Evolutionary conservation across 2,113 vertebrate genomes (phyloP).

Genomic region (Sinocyclocheilus rhinocerous): DNA sequence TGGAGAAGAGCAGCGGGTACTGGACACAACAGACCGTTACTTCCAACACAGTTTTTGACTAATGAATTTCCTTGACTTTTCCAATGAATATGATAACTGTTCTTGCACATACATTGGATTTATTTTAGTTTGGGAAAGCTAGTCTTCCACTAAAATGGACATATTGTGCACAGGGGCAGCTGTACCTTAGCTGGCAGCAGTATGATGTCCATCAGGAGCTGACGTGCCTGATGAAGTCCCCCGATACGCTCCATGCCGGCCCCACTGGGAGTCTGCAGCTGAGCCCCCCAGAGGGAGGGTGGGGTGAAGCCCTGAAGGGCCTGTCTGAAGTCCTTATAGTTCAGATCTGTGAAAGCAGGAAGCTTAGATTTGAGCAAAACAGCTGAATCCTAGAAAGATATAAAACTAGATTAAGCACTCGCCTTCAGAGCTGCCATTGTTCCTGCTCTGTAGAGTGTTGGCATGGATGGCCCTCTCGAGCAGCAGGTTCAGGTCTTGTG

Average conservation of each 20-base stretch:
- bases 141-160: not conserved
- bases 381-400: not conserved
- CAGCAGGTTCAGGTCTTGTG: conserved; percentile 86
- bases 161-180: not conserved
- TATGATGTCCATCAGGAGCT: conserved; percentile 89
- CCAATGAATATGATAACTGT: not conserved
- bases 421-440: conserved; percentile 65
- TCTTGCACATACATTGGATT: not conserved
- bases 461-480: conserved; percentile 89
- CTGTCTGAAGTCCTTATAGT: conserved; percentile 81
- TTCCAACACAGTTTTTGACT: not conserved
- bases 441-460: conserved; percentile 64
- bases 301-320: conserved; percentile 86
- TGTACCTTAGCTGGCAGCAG: conserved; percentile 92
- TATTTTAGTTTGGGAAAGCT: not conserved
- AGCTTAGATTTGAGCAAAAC: conserved; percentile 12
- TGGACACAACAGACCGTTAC: conserved; percentile 58
- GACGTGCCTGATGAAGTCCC: conserved; percentile 86
- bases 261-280: conserved; percentile 82
- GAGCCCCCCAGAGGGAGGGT: conserved; percentile 83
- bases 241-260: conserved; percentile 86
- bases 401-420: conserved; percentile 27
- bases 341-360: conserved; percentile 74
- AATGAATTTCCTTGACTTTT: not conserved
- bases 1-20: conserved; percentile 92